Conservation (phyloP, 2,888 invertebrate genomes). For the Macropis europaea region DNA sequence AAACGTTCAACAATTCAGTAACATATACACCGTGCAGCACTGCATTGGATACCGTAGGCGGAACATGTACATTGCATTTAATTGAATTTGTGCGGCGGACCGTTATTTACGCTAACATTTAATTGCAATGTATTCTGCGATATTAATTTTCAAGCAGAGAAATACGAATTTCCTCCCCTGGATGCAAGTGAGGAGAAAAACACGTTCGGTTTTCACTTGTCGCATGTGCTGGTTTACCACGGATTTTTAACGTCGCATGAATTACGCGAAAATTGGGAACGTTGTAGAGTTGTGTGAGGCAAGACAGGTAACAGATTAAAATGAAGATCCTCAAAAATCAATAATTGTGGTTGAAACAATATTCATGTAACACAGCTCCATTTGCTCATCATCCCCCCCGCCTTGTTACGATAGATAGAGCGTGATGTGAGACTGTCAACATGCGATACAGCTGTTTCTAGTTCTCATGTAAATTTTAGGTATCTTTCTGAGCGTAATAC, state of each 20-base stretch:
- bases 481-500: too few species aligned
- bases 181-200: background rate
- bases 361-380: too few species aligned
- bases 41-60: slow-evolving; percentile 30
- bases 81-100: slow-evolving; percentile 58
- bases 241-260: slow-evolving; percentile 28
- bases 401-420: too few species aligned
- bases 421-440: too few species aligned
- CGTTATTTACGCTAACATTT: slow-evolving; percentile 58
- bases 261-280: slow-evolving; percentile 12
- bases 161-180: slow-evolving; percentile 3
- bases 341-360: too few species aligned
- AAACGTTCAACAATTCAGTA: slow-evolving; percentile 58
- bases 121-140: slow-evolving; percentile 50
- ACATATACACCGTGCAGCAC: slow-evolving; percentile 50
- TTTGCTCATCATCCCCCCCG: too few species aligned
- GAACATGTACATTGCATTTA: slow-evolving; percentile 65
- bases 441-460: too few species aligned
- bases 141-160: slow-evolving; percentile 44
- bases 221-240: slow-evolving; percentile 30
- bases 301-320: too few species aligned
- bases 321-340: too few species aligned
- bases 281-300: too few species aligned
- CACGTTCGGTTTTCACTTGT: background rate
- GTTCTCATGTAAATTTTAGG: too few species aligned